phyloP scores from a whole-genome alignment of 2,888 invertebrate genomes.

The Lepidochrysops patricia region DNA sequence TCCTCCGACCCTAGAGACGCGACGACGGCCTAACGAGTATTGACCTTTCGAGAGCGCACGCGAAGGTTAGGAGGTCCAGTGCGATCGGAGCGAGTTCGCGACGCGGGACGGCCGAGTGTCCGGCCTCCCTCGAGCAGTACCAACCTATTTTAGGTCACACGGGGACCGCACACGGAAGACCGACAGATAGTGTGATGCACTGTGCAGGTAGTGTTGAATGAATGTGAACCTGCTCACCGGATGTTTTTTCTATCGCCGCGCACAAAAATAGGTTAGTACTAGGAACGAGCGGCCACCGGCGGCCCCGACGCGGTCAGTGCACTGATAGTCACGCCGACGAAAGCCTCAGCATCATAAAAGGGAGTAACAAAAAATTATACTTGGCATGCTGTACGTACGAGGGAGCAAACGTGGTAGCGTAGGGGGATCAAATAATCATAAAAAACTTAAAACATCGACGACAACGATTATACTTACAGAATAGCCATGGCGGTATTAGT shows the following conservation, averaged over 20 bases:
- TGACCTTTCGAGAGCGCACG: constrained; percentile 29
- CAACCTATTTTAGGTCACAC: constrained; percentile 39
- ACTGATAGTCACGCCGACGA: constrained; percentile 71
- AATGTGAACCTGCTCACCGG: constrained; percentile 28
- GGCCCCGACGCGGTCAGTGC: constrained; percentile 69
- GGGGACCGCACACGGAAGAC: constrained; percentile 20
- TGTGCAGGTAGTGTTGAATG: constrained; percentile 23
- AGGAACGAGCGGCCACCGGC: constrained; percentile 60
- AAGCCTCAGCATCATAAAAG: constrained; percentile 72
- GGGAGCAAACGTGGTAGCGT: constrained; percentile 72
- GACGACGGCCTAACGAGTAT: constrained; percentile 14
- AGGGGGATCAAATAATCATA: constrained; percentile 46
- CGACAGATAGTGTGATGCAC: constrained; percentile 16
- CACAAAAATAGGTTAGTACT: constrained; percentile 66
- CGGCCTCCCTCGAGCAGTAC: constrained; percentile 55
- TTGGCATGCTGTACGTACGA: constrained; percentile 74
- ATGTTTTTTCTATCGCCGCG: constrained; percentile 30
- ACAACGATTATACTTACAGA: constrained; percentile 64
- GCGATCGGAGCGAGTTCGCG: constrained; percentile 68
- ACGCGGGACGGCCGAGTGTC: constrained; percentile 54
- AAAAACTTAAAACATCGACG: constrained; percentile 62
- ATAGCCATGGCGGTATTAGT: constrained; percentile 52
- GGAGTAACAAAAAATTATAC: constrained; percentile 61
- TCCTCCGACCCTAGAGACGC: constrained; percentile 40
- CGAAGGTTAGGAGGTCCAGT: constrained; percentile 63